Evolutionary conservation across 1,140 invertebrate genomes (phyloP).

Genomic region (Cherax destructor): DNA sequence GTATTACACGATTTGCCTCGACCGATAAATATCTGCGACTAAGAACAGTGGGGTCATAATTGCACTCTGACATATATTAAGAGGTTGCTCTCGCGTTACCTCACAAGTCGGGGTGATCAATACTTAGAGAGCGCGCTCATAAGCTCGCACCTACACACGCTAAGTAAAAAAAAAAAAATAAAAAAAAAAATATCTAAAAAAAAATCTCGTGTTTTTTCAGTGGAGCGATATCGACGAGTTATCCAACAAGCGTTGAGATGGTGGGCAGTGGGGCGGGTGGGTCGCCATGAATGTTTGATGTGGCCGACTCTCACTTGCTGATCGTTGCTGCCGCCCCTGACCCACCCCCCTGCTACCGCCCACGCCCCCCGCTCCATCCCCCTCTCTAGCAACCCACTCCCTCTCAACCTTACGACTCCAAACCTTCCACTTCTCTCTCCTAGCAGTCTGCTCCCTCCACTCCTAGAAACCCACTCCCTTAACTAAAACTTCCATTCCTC

Average conservation of each 20-base stretch:
- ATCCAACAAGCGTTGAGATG: conserved; percentile 1
- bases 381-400: neutral
- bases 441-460: too few species aligned
- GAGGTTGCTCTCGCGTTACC: too few species aligned
- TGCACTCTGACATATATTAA: neutral
- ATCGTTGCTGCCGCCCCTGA: neutral
- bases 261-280: neutral
- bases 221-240: conserved; percentile 25
- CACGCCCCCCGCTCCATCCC: neutral
- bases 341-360: neutral
- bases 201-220: too few species aligned
- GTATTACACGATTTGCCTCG: neutral
- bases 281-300: conserved; percentile 44
- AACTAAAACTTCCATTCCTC: too few species aligned
- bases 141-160: too few species aligned
- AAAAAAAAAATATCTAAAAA: too few species aligned
- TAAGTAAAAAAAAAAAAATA: too few species aligned
- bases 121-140: too few species aligned
- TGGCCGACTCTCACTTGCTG: neutral
- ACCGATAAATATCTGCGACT: neutral
- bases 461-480: too few species aligned
- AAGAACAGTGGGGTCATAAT: neutral
- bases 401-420: neutral
- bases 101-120: too few species aligned
- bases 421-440: too few species aligned